Evolutionary conservation across 1,140 invertebrate species (phyloP).

Genomic region (Hyles euphorbiae): DNA sequence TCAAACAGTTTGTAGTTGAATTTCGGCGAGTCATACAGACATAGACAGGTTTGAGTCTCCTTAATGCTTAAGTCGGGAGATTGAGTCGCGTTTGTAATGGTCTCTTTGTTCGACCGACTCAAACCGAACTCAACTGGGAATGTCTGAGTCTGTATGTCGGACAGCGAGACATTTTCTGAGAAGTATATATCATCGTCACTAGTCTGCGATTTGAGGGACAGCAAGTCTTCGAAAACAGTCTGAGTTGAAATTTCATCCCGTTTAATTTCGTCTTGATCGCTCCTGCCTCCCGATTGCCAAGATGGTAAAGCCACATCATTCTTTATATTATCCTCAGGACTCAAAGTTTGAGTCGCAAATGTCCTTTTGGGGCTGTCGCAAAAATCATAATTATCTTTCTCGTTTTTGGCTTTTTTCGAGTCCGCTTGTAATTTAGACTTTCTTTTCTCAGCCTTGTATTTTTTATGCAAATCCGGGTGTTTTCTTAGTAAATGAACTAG

Average conservation of each 20-base stretch:
- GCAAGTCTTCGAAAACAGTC: constrained; percentile 52
- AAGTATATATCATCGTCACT: constrained; percentile 61
- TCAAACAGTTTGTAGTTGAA: constrained; percentile 30
- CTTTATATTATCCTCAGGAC: constrained; percentile 36
- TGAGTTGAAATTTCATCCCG: constrained; percentile 61
- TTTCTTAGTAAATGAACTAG: constrained; percentile 48
- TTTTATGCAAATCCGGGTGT: constrained; percentile 47
- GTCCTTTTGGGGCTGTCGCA: constrained; percentile 54
- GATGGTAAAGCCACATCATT: constrained; percentile 47
- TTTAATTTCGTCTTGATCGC: constrained; percentile 31
- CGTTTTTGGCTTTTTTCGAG: constrained; percentile 7
- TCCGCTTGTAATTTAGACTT: constrained; percentile 13
- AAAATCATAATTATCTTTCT: constrained; percentile 19
- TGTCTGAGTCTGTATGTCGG: constrained; percentile 65
- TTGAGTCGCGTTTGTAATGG: constrained; percentile 44
- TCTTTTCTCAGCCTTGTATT: constrained; percentile 47
- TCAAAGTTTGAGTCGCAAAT: constrained; percentile 50
- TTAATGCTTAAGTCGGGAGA: constrained; percentile 57
- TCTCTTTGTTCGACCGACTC: constrained; percentile 49
- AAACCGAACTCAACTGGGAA: constrained; percentile 54
- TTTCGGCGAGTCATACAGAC: constrained; percentile 44
- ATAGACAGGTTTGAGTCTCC: constrained; percentile 60
- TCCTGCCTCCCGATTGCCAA: constrained; percentile 22
- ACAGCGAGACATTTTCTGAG: constrained; percentile 50
- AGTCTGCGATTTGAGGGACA: constrained; percentile 47